Conservation (phyloP, 2,113 vertebrate species). For the Patagioenas fasciata region DNA sequence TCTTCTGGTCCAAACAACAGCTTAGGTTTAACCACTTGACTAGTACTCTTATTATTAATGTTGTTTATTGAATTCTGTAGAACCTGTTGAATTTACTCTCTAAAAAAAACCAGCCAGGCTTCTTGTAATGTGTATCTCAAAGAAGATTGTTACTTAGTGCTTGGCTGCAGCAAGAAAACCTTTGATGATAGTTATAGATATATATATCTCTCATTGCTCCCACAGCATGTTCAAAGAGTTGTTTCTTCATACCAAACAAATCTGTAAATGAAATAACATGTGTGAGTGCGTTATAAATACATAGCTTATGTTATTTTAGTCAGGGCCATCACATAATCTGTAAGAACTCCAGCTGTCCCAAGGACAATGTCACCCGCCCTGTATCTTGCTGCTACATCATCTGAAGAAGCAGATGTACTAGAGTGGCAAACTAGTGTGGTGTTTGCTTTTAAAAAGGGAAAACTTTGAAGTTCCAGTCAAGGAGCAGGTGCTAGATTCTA, state of each 20-base stretch:
- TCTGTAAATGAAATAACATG: conserved; percentile 46
- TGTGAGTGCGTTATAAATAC: conserved; percentile 46
- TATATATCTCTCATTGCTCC: neutral
- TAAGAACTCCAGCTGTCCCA: conserved; percentile 44
- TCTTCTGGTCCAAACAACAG: neutral
- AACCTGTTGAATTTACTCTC: neutral
- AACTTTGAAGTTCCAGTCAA: neutral
- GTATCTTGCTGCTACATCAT: neutral
- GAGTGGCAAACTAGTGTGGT: neutral
- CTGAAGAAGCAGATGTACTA: neutral
- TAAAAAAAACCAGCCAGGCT: neutral
- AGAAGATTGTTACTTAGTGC: neutral
- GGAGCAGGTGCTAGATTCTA: neutral
- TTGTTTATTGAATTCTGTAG: neutral
- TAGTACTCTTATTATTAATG: neutral
- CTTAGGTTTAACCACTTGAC: neutral
- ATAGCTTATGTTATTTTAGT: conserved; percentile 34
- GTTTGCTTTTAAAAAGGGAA: neutral
- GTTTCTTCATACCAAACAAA: conserved; percentile 29
- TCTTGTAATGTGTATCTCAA: neutral
- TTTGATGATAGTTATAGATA: conserved; percentile 19
- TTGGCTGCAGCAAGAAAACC: neutral
- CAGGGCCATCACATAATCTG: conserved; percentile 33
- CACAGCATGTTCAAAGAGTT: conserved; percentile 5
- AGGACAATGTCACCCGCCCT: conserved; percentile 32